Base-by-base conservation (phyloP, 2,797 vertebrate species). In the Craterocephalus amniculus region DNA sequence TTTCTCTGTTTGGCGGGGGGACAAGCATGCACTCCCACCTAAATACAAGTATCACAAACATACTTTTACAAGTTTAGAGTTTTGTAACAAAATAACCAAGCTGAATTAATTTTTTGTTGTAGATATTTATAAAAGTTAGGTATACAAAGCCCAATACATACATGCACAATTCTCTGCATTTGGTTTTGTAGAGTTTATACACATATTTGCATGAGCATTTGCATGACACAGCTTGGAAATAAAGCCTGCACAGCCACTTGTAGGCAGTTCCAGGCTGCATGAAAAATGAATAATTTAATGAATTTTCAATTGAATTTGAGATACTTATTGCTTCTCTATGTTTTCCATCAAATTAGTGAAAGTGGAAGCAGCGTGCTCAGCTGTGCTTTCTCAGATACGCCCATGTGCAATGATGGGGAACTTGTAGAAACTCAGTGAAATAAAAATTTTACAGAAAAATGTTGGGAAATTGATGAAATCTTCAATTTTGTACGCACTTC, bases 1-100 rank as follows among this genome's bases (percentile, higher is more conserved):
- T 83, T 80, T 36, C 54, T 70, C 71, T 76, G 70, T 62, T 65
- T 69, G 62, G 34, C 60, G 13, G 62, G 63, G 22, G 24, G 29
- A 24, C 7, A 7, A 5, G 8, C 59, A 58, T 40, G 26, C 45
- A 70, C 49, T 58, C 22, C 38, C 43, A 62, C 67, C 73, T 74
- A 62, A 74, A 83, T 65, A 80, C 62, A 6, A 72, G 48, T 40
- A 67, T 52, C 57, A 63, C 55, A 14, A 70, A 62, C 29, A 35
- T n/a, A 51, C 55, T 58, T 52, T 32, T 58, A 34, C 45, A 35
- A 24, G 18, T 1, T 49, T 63, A 29, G 4, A 2, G 54, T 38
- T 31, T 3, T 24, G 38, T 22, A 38, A 32, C 2, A 12, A 27
- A 43, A 34, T 16, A 4, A 51, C 13, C 10, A 65, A 62, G 4